Conservation (phyloP, 2,888 invertebrate species). For the Ametastegia equiseti region DNA sequence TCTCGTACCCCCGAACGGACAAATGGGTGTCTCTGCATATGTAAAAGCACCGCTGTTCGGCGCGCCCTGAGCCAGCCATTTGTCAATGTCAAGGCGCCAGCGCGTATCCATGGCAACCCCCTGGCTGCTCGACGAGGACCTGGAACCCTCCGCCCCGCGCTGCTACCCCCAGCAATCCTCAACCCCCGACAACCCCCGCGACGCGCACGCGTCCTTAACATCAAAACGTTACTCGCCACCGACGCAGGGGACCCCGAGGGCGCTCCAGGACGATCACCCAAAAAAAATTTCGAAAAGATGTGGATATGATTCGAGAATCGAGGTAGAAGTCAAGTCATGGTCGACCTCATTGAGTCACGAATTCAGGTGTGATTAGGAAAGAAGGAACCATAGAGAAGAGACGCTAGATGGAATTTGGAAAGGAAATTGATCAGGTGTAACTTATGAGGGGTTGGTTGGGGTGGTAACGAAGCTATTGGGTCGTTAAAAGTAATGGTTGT, state of each 20-base stretch:
- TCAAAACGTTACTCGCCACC: conserved; percentile 44
- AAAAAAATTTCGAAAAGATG: neutral
- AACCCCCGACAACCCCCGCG: conserved; percentile 53
- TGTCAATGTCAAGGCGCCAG: conserved; percentile 77
- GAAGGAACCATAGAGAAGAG: neutral
- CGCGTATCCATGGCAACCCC: conserved; percentile 75
- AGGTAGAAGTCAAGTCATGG: neutral
- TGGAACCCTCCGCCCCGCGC: conserved; percentile 57
- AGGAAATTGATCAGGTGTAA: conserved; percentile 9
- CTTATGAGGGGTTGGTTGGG: neutral
- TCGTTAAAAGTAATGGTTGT: conserved; percentile 39
- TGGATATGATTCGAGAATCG: neutral
- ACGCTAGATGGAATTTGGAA: neutral
- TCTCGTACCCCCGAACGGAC: conserved; percentile 70
- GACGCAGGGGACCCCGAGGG: conserved; percentile 58
- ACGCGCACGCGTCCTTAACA: conserved; percentile 53
- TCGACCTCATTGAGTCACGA: neutral
- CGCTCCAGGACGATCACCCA: conserved; percentile 64
- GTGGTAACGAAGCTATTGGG: conserved; percentile 18
- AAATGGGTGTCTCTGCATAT: conserved; percentile 76
- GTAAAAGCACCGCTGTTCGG: conserved; percentile 75
- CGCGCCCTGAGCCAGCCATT: conserved; percentile 75
- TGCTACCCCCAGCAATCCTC: conserved; percentile 52
- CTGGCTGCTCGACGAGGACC: conserved; percentile 62
- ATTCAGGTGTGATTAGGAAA: neutral